These are phyloP conservation scores for Scortum barcoo DNA, from an alignment of 2,113 vertebrate species.

Conservation along the genomic window DNA sequence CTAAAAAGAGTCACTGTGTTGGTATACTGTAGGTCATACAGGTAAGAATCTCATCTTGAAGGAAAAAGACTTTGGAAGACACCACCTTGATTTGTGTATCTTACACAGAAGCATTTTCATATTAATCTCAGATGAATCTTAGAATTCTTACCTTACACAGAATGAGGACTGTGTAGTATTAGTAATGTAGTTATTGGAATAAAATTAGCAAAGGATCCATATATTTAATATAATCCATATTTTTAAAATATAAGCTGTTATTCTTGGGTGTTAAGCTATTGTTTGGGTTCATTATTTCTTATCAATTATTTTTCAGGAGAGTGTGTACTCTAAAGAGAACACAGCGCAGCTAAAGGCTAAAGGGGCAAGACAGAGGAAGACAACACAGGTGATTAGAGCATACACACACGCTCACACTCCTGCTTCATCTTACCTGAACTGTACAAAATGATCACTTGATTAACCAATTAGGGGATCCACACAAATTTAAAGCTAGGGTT, in stretches of 20 bases:
- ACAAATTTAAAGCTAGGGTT: not conserved
- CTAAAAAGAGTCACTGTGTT: too few relatives aligned
- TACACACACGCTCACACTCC: not conserved
- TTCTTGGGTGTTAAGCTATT: not conserved
- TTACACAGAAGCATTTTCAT: not conserved
- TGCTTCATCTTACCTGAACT: not conserved
- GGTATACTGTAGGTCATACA: not conserved
- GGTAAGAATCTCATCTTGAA: not conserved
- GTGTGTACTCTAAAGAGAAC: slow-evolving; percentile 56
- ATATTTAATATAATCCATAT: not conserved
- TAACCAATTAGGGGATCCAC: not conserved
- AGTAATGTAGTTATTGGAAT: too few relatives aligned
- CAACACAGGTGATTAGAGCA: slow-evolving; percentile 53
- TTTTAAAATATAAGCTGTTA: not conserved
- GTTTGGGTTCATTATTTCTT: not conserved
- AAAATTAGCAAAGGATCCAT: too few relatives aligned
- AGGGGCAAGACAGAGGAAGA: slow-evolving; percentile 27
- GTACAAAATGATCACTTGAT: not conserved
- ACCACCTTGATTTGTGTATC: not conserved
- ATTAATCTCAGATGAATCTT: not conserved
- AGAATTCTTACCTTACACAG: not conserved
- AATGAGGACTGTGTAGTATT: not conserved
- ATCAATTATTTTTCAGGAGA: slow-evolving; percentile 58
- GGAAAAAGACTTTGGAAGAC: not conserved
- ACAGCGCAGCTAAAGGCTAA: not conserved